Base-by-base conservation (phyloP, 1,140 invertebrate species). In the Drosophila kohkoa region DNA sequence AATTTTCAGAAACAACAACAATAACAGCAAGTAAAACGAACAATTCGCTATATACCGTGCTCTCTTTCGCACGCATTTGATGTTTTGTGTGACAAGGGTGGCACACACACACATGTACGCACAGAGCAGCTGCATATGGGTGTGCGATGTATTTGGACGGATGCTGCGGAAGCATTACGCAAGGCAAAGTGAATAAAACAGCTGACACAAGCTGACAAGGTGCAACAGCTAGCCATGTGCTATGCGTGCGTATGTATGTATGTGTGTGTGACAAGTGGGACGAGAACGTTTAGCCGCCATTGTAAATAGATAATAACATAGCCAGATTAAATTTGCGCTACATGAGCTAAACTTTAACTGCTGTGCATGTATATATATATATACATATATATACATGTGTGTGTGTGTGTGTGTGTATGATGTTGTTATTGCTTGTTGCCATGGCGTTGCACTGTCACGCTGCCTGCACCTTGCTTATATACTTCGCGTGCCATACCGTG, bases 401-500 rank as follows among this genome's bases (percentile, higher is more conserved):
- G n/a, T 63, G 16, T 52, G 3, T 49, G 13, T 63, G 16, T 52
- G 1, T 43, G 11, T 57, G 28, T 32, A 25, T 76, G 28, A 62
- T 55, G 41, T 68, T 73, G 63, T 68, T 74, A 57, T 64, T 67
- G 52, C 25, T 72, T 88, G 79, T 88, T 81, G 68, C 85, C 86
- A 90, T 88, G 81, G 78, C 79, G 86, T 73, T 85, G 83, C 85
- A 81, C 66, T 81, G 68, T 89, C 77, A 85, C 81, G 83, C 70
- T 85, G 75, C 67, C 74, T 89, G 83, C 85, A 87, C 85, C 83
- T 89, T 81, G 72, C 68, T 25, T 67, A 54, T 62, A 68, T 58
- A 54, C 58, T 82, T 73, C 68, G 65, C 69, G 71, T 81, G 79
- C 79, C 69, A 67, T 70, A 74, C 57, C 65, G 73, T 82, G 77